Evolutionary conservation across 1,140 invertebrate species (phyloP), one percentile per base, ranked within the genome.

Genomic region (Leptonema lineaticorne): DNA sequence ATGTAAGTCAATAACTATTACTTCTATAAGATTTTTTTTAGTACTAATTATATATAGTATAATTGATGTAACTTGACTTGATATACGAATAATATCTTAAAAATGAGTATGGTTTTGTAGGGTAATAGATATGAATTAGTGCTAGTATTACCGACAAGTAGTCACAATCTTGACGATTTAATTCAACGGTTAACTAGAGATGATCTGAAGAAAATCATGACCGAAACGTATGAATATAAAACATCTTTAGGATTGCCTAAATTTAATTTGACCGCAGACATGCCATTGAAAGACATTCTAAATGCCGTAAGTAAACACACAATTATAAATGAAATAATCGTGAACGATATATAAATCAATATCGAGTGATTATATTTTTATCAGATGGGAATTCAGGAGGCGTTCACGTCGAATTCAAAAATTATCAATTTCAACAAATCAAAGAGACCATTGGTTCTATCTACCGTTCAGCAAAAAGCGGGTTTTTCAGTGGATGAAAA

Each of bases 401-500:
- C 92, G 50, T 93, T 93, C 75, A 72, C 74, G 8, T 41, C 73
- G 0, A 77, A 76, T 22, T 83, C 88, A 0, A 85, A 90, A 70
- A 79, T 92, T 0, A 75, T 84, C 1, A 75, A 72, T 16, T 20
- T 18, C 46, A 14, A 14, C 20, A 1, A 5, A 9, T 11, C 7
- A 7, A 53, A 24, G 22, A 26, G 57, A 7, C 75, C 81, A 1
- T 75, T 80, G 6, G 78, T 79, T 69, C 84, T 92, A 1, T 84
- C 82, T 11, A 81, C 83, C 41, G 83, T 90, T 5, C 30, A 90
- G 7, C 91, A 92, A 73, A 89, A 89, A 71, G 86, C 88, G 1
- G 86, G 84, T 72, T 83, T 93, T 57, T 83, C 88, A 56, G 85
- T 92, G 0, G 88, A 90, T 69, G 91, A 93, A 76, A 77, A 88